phyloP scores from a whole-genome alignment of 2,113 vertebrate species.

The Toxostoma redivivum region DNA sequence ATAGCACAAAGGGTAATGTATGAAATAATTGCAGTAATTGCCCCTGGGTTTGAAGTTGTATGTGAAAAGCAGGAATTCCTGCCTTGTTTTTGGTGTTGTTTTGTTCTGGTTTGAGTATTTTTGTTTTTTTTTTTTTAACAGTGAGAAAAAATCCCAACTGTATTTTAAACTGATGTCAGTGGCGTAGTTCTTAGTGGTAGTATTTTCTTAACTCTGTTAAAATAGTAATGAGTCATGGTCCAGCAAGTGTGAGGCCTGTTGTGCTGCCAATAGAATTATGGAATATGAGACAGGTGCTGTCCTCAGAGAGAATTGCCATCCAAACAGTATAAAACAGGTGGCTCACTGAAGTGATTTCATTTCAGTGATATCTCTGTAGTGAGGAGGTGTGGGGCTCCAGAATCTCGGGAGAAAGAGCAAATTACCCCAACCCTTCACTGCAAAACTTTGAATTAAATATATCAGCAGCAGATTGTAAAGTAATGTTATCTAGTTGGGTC shows the following conservation, averaged over 20 bases:
- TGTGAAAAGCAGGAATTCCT: neutral
- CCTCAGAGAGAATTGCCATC: neutral
- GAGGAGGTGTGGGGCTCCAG: neutral
- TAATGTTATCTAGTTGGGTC: neutral
- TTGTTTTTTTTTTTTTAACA: neutral
- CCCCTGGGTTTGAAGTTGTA: neutral
- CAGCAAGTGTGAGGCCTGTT: neutral
- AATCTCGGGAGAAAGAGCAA: neutral
- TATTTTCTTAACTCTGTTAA: neutral
- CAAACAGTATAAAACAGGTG: neutral
- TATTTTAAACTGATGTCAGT: neutral
- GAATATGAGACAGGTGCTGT: neutral
- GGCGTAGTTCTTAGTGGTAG: neutral
- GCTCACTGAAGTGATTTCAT: accelerated
- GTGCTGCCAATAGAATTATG: neutral
- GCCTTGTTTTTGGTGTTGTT: neutral
- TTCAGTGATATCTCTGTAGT: neutral
- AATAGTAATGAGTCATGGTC: neutral
- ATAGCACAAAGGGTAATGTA: neutral
- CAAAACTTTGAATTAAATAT: neutral
- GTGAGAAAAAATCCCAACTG: neutral
- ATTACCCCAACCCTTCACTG: neutral
- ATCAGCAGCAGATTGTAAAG: neutral
- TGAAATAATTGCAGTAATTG: neutral
- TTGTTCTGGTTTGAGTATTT: neutral